Evolutionary conservation across 2,888 invertebrate genomes (phyloP).

Genomic region (Morpho helenor): DNA sequence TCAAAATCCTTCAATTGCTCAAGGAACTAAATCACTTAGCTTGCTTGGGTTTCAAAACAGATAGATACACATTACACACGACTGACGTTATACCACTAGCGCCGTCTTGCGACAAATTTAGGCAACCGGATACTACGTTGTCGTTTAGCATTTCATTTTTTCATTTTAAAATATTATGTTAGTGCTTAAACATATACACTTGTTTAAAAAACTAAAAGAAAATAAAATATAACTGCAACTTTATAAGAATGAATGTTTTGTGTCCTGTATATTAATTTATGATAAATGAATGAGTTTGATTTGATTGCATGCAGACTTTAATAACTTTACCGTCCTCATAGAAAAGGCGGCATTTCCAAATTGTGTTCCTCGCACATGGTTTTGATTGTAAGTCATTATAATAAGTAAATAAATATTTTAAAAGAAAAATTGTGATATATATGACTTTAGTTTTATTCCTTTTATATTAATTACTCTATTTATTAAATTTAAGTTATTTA

Average conservation of each 20-base stretch:
- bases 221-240: neutral
- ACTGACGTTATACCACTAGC: conserved; percentile 72
- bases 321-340: conserved; percentile 15
- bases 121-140: conserved; percentile 51
- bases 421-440: no score
- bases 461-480: no score
- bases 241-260: neutral
- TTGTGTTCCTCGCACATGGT: neutral
- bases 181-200: neutral
- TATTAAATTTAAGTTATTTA: no score
- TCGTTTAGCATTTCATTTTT: conserved; percentile 39
- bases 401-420: no score
- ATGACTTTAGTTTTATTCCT: no score
- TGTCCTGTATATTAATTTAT: neutral
- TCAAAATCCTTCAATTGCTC: conserved; percentile 52
- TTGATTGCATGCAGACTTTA: conserved; percentile 10
- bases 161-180: conserved; percentile 8
- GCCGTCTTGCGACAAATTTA: conserved; percentile 61
- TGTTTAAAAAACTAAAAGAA: neutral
- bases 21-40: conserved; percentile 73
- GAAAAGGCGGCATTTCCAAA: conserved; percentile 19
- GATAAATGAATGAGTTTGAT: conserved; percentile 3
- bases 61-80: conserved; percentile 68
- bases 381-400: no score
- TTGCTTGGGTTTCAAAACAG: conserved; percentile 81